phyloP scores from a whole-genome alignment of 2,113 vertebrate species.

The Miniopterus natalensis region DNA sequence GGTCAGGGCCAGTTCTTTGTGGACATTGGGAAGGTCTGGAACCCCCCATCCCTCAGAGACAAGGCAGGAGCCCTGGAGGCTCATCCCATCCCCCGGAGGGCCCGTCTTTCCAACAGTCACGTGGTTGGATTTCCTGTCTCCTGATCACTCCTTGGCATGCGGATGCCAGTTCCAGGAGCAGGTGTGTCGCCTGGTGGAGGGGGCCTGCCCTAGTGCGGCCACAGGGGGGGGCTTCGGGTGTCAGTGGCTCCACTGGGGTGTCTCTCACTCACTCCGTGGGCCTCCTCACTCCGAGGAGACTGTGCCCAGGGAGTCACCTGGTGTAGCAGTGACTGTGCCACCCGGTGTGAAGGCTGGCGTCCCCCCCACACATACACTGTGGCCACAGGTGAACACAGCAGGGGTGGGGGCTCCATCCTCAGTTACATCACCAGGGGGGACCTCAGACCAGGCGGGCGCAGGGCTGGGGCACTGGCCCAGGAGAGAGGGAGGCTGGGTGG shows the following conservation, averaged over 20 bases:
- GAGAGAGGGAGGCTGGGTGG: neutral
- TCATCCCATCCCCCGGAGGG: neutral
- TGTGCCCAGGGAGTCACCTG: neutral
- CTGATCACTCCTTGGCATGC: neutral
- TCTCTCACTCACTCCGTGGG: neutral
- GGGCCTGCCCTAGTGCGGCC: neutral
- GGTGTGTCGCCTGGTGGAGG: neutral
- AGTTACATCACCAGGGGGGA: neutral
- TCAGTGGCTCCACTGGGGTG: neutral
- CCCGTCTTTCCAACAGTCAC: neutral
- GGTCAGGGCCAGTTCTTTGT: too few species aligned
- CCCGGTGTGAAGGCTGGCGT: neutral
- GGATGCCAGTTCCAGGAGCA: accelerated
- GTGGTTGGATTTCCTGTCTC: accelerated
- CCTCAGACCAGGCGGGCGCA: accelerated
- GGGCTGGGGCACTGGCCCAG: too few species aligned
- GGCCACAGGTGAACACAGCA: neutral
- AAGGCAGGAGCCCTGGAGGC: neutral
- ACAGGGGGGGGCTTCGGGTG: neutral
- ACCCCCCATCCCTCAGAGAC: too few species aligned
- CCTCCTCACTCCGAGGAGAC: neutral
- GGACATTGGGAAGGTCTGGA: neutral
- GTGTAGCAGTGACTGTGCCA: accelerated
- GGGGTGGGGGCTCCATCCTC: neutral
- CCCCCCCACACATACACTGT: neutral